Base-by-base conservation (phyloP, 2,113 vertebrate species). In the Paradisaea rubra region DNA sequence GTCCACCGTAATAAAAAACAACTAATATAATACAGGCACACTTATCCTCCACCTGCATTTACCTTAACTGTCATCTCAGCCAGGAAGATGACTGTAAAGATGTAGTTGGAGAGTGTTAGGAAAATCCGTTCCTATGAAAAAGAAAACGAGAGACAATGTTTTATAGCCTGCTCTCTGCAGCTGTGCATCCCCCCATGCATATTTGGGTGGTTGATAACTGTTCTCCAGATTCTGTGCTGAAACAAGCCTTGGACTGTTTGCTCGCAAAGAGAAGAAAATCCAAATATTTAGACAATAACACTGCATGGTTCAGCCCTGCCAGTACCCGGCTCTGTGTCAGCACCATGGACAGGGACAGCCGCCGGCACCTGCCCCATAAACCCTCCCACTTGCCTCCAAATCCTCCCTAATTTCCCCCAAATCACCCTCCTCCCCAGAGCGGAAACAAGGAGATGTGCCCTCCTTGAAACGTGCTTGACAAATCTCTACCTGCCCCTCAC, bases 51-150 rank as follows among this genome's bases (percentile, higher is more conserved):
- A 21, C 47, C 39, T 92, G 42, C 41, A 91, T 77, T 98, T 98
- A 99, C 99, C 99, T 99, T 99, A 93, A 99, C 98, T 66, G 98
- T 98, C 99, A 99, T 99, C 97, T 99, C 99, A 35, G 99, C 97
- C 97, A 99, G 98, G 91, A 99, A 99, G 97, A 99, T 99, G 9
- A 98, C 98, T 2, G 99, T 99, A 97, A 99, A 99, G 97, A 99
- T 99, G 97, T 99, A 99, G 97, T 99, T 99, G 97, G 99, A 99
- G 93, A 99, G 93, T 0, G 98, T 99, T 52, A 99, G 98, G 97
- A 99, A 99, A 97, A 99, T 98, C 89, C 99, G 98, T 91, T 99
- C 99, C 99, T 99, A 95, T 52, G 74, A 91, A 64, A 86, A 95
- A 96, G 56, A 95, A 93, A 78, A 81, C 1, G 39, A 85, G 41